Base-by-base conservation (phyloP, 2,113 vertebrate genomes). In the Callorhinus ursinus region DNA sequence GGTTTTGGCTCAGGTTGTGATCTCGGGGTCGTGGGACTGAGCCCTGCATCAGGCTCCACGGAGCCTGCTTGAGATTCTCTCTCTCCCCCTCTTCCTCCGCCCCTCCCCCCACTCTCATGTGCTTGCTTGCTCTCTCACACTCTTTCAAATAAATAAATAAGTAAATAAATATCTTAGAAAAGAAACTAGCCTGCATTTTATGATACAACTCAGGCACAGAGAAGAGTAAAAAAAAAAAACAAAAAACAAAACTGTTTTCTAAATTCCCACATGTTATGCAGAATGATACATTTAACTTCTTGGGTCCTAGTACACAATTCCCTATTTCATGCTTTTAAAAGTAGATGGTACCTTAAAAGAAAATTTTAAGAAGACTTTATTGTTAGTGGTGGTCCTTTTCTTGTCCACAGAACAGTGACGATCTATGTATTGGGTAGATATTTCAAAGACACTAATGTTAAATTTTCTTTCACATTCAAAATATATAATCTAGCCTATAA, bases 331-430 rank as follows among this genome's bases (percentile, higher is more conserved):
- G 84, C 82, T 88, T 86, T 90, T 90, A 31, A 55, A 90, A 92
- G 55, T 57, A 72, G n/a, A 84, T 72, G 31, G 21, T 72, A 31
- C 28, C 16, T 87, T 95, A 87, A 94, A 91, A 93, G 57, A 94
- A 95, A 88, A 95, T 42, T 71, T 82, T 3, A 87, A 77, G 31
- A 90, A 77, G 31, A 92, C 92, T 89, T 95, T 92, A 67, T 83
- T 82, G 72, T 4, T 77, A 13, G 51, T 69, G 26, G 53, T 88
- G 59, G 94, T 53, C 80, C 18, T 84, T 97, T 84, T 72, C 55
- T 89, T 36, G 33, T 59, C 82, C 55, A 90, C 63, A 92, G 26
- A 95, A 92, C 19, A 91, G 82, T 69, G 65, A 71, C 74, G 42
- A 93, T 57, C n/a, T 72, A 80, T 88, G 39, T 36, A 51, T 28